phyloP scores from a whole-genome alignment of 1,140 invertebrate species.

The Leptinotarsa defecta region DNA sequence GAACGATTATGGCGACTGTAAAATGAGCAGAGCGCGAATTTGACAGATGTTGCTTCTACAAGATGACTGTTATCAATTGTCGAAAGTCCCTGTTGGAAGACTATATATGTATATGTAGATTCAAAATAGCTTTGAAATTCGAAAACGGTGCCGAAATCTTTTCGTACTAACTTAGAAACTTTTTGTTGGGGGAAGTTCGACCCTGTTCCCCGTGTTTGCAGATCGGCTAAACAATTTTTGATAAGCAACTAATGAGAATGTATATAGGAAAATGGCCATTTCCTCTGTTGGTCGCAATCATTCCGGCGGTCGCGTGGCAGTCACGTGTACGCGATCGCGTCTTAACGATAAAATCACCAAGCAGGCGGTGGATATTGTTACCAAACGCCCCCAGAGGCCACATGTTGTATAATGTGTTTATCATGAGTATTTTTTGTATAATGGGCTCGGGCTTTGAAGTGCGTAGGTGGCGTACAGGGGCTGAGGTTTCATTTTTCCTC shows the following conservation, averaged over 20 bases:
- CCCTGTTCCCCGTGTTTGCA: slow-evolving; percentile 41
- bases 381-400: slow-evolving; percentile 25
- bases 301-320: slow-evolving; percentile 42
- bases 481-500: background rate
- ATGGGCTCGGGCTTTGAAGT: background rate
- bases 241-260: slow-evolving; percentile 50
- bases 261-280: slow-evolving; percentile 33
- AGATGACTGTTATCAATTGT: no score
- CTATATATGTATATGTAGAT: no score
- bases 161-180: no score
- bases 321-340: slow-evolving; percentile 44
- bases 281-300: slow-evolving; percentile 41
- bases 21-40: no score
- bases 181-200: background rate
- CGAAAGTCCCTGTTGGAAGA: no score
- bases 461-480: background rate
- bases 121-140: no score
- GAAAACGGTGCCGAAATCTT: no score
- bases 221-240: slow-evolving; percentile 49
- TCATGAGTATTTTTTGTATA: slow-evolving; percentile 1
- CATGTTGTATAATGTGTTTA: slow-evolving; percentile 19
- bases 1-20: no score
- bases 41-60: no score
- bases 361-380: slow-evolving; percentile 37
- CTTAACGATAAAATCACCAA: slow-evolving; percentile 39